Evolutionary conservation across 1,140 invertebrate species (phyloP), one percentile per base, ranked within the genome.

Genomic region (Phortica variegata): DNA sequence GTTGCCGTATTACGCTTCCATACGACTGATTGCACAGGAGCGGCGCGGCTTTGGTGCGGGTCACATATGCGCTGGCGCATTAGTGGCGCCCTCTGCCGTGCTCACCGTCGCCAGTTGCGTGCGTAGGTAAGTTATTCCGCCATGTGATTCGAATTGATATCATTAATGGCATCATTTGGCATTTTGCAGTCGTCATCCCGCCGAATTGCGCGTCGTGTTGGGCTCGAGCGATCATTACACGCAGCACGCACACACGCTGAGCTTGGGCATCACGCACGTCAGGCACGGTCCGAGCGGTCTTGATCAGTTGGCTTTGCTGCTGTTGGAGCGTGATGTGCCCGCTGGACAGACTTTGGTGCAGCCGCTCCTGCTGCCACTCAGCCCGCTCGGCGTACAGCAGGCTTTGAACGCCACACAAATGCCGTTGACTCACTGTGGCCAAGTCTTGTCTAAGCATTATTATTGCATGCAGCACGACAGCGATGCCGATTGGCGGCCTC

Each of bases 81-180:
- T 78, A 17, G 75, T 79, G 44, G 75, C 61, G n/a, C 62, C 77
- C 1, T 62, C 68, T 1, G 73, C 69, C 7, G 61, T 79, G 15
- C 51, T 79, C 0, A 79, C 77, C 16, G 79, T 80, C n/a, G 73
- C 73, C 26, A 63, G 80, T 23, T 80, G 81, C 23, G 60, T 81
- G 8, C 59, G 57, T 43, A 62, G 60, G 71, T 74, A 33, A 55
- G 61, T 58, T 17, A 1, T 10, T n/a, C n/a, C n/a, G n/a, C n/a
- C n/a, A n/a, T n/a, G n/a, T n/a, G n/a, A n/a, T n/a, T n/a, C n/a
- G n/a, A n/a, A n/a, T n/a, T n/a, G n/a, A n/a, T n/a, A n/a, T n/a
- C n/a, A n/a, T n/a, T n/a, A n/a, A n/a, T n/a, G n/a, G n/a, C n/a
- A n/a, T n/a, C n/a, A n/a, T n/a, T n/a, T n/a, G n/a, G n/a, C n/a